A percentile compares a stretch with the other conserved stretches of the same genome.
These are phyloP conservation scores for Myotis davidii DNA, from an alignment of 2,113 vertebrate genomes.

Conservation along the genomic window DNA sequence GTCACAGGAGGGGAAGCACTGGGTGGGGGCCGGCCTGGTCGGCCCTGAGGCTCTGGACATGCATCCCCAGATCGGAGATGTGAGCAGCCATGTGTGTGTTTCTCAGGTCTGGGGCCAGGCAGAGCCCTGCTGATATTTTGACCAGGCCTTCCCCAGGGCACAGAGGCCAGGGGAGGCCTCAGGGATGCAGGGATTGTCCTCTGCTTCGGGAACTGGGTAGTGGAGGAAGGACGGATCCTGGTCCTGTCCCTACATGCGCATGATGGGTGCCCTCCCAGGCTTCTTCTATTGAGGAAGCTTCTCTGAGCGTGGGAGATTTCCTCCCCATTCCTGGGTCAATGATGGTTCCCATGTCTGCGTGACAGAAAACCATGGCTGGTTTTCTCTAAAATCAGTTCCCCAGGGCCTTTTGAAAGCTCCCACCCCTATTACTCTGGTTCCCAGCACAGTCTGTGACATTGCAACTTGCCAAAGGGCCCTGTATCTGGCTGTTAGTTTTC, in stretches of 20 bases:
- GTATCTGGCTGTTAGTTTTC: background rate
- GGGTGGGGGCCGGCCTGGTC: fast-evolving
- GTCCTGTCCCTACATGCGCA: fast-evolving
- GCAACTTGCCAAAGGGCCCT: fast-evolving
- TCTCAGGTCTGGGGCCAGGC: background rate
- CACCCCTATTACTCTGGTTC: background rate
- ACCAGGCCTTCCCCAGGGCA: background rate
- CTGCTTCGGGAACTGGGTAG: background rate
- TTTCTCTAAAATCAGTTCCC: background rate
- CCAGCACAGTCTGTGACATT: background rate
- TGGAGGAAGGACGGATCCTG: fast-evolving
- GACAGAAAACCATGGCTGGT: background rate
- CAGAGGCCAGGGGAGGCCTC: background rate
- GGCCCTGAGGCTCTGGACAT: background rate
- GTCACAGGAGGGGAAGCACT: background rate
- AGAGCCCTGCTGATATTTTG: too few relatives aligned
- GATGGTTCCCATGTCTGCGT: background rate
- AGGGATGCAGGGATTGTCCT: background rate
- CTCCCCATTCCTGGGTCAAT: background rate
- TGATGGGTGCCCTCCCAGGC: fast-evolving
- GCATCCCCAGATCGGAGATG: background rate
- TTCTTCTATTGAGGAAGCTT: background rate
- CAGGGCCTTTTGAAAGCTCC: background rate
- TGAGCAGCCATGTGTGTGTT: fast-evolving
- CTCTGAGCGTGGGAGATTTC: background rate